A percentile compares a stretch with the other conserved stretches of the same genome.
These are phyloP conservation scores for Bellardia bayeri DNA, from an alignment of 2,888 invertebrate species.

Conservation along the genomic window DNA sequence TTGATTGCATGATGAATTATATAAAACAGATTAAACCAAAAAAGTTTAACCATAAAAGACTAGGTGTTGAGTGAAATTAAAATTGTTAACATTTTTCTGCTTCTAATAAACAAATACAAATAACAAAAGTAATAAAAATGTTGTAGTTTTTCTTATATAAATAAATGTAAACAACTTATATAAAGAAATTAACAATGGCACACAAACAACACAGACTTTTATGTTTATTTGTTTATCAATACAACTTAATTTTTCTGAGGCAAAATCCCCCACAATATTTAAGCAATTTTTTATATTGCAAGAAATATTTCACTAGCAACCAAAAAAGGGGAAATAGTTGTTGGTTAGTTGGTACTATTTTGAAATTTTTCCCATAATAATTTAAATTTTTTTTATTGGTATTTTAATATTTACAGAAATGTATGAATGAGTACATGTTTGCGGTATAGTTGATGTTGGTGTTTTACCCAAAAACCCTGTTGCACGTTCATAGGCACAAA, in stretches of 20 bases:
- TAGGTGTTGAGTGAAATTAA: constrained; percentile 65
- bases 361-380: constrained; percentile 59
- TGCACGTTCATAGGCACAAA: neutral
- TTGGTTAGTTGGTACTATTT: constrained; percentile 17
- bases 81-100: constrained; percentile 45
- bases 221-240: constrained; percentile 44
- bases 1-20: constrained; percentile 25
- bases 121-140: neutral
- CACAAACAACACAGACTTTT: neutral
- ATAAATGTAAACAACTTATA: constrained; percentile 5
- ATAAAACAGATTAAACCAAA: constrained; percentile 13
- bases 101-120: constrained; percentile 3
- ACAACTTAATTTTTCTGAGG: constrained; percentile 41
- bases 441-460: neutral
- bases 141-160: neutral
- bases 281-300: constrained; percentile 30
- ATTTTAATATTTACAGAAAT: constrained; percentile 20
- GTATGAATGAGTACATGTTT: neutral
- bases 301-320: constrained; percentile 48
- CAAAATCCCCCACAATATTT: constrained; percentile 55
- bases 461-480: constrained; percentile 63
- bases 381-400: constrained; percentile 56
- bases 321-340: constrained; percentile 52
- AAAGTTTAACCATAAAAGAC: constrained; percentile 36
- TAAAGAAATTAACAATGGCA: constrained; percentile 6